Evolutionary conservation across 2,113 vertebrate genomes (phyloP).

Genomic region (Dolichotis patagonum): DNA sequence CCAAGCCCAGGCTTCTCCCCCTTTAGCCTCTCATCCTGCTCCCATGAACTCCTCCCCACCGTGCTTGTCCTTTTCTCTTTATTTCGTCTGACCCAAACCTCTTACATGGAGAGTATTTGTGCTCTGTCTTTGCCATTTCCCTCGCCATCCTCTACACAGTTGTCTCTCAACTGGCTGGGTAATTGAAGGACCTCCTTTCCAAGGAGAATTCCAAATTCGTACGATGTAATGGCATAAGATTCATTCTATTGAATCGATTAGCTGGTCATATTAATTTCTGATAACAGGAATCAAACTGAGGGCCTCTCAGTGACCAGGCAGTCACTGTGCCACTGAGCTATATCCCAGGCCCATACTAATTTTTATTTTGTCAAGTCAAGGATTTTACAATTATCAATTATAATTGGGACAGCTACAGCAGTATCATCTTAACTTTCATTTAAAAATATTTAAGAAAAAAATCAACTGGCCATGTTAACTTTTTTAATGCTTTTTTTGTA

Average conservation of each 20-base stretch:
- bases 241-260: background rate
- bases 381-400: background rate
- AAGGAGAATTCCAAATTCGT: background rate
- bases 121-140: too few species aligned
- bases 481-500: background rate
- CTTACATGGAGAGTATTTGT: fast-evolving
- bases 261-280: background rate
- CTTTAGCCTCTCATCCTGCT: too few species aligned
- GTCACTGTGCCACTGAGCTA: too few species aligned
- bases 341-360: background rate
- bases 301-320: too few species aligned
- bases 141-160: background rate
- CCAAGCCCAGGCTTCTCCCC: background rate
- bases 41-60: too few species aligned
- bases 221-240: too few species aligned
- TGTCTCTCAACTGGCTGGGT: background rate
- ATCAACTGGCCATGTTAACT: background rate
- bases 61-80: background rate
- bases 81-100: too few species aligned
- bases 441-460: background rate
- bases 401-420: background rate
- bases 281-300: too few species aligned
- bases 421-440: background rate
- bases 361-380: background rate
- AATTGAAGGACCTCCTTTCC: background rate